Percentiles rank a stretch among this genome's conserved stretches.
Evolutionary conservation across 2,888 invertebrate species (phyloP).

Genomic region (Phoronis australis): DNA sequence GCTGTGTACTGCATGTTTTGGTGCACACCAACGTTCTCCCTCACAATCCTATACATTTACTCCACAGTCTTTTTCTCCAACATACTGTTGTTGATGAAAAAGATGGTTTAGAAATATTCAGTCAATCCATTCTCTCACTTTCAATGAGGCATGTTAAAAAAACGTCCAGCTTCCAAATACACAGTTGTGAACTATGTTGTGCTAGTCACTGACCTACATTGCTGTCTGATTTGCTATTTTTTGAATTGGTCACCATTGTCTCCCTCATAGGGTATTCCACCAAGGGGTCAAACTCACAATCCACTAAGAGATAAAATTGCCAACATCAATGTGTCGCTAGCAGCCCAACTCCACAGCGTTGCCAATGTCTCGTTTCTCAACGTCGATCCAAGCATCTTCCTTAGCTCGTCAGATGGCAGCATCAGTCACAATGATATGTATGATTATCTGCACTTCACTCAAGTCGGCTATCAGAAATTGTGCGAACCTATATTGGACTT

Average conservation of each 20-base stretch:
- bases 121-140: too few species aligned
- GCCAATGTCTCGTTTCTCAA: slow-evolving; percentile 69
- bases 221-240: too few species aligned
- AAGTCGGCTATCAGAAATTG: slow-evolving; percentile 74
- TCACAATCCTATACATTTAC: too few species aligned
- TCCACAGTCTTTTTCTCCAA: too few species aligned
- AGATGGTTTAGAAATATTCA: too few species aligned
- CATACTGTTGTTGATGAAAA: too few species aligned
- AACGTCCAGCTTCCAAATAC: too few species aligned
- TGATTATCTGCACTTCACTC: slow-evolving; percentile 80
- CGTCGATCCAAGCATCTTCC: slow-evolving; percentile 65
- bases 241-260: slow-evolving; percentile 7
- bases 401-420: slow-evolving; percentile 55
- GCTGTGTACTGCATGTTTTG: too few species aligned
- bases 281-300: slow-evolving; percentile 82
- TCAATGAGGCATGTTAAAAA: too few species aligned
- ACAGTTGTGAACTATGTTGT: too few species aligned
- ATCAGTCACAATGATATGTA: slow-evolving; percentile 88
- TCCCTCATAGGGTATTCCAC: slow-evolving; percentile 71
- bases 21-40: too few species aligned
- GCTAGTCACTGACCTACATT: too few species aligned
- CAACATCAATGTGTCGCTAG: slow-evolving; percentile 69
- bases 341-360: slow-evolving; percentile 59
- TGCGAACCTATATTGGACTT: slow-evolving; percentile 47
- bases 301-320: slow-evolving; percentile 70